phyloP scores from a whole-genome alignment of 2,113 vertebrate genomes.

The Ptyas mucosa region DNA sequence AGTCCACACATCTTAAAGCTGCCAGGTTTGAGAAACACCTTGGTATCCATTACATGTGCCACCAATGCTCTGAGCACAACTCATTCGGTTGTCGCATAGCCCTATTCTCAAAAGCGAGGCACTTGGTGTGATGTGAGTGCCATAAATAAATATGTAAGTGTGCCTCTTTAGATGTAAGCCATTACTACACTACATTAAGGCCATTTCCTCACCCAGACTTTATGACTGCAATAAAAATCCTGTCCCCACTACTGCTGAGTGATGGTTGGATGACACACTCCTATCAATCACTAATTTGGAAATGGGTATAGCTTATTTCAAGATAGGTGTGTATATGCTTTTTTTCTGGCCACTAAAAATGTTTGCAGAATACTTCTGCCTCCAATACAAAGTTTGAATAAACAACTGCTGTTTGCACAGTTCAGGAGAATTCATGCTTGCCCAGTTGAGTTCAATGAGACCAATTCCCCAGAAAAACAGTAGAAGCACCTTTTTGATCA shows the following conservation, averaged over 20 bases:
- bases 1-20: neutral
- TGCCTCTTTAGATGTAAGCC: neutral
- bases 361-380: neutral
- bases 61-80: neutral
- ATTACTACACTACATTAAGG: neutral
- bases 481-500: neutral
- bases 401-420: neutral
- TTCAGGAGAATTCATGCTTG: neutral
- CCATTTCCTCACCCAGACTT: neutral
- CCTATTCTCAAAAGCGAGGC: neutral
- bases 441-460: neutral
- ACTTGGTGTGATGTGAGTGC: neutral
- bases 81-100: neutral
- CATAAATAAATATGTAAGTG: neutral
- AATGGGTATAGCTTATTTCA: neutral
- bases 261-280: neutral
- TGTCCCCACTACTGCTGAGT: neutral
- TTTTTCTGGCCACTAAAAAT: neutral
- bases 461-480: neutral
- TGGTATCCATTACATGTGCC: neutral
- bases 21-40: neutral
- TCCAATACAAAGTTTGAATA: neutral
- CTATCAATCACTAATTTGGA: neutral
- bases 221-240: neutral
- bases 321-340: neutral